A percentile compares a stretch with the other conserved stretches of the same genome.
These are phyloP conservation scores for Orbicella faveolata DNA, from an alignment of 64 coral and sea anemone genomes.

Conservation along the genomic window DNA sequence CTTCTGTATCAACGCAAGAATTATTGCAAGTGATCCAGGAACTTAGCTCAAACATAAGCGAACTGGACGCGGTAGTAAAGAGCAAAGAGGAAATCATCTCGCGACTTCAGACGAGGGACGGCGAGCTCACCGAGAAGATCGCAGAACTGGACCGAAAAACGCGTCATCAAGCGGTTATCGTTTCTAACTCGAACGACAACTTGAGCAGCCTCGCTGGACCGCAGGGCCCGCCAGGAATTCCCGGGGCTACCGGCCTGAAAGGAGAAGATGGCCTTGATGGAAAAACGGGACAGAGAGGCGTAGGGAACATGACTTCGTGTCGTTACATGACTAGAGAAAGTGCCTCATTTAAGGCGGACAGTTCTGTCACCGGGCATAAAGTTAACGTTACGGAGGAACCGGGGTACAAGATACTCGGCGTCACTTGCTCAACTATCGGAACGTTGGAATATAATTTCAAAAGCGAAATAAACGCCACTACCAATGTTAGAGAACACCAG, in stretches of 20 bases:
- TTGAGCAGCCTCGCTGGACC: background rate
- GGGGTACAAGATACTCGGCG: constrained; percentile 41
- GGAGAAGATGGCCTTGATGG: background rate
- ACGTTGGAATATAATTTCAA: constrained; percentile 42
- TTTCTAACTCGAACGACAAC: constrained; percentile 26
- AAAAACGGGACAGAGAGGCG: constrained; percentile 1
- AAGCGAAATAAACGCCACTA: background rate
- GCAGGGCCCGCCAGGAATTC: constrained; percentile 13
- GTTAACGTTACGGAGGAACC: background rate
- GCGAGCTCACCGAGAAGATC: background rate
- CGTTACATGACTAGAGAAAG: background rate
- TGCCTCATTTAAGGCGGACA: background rate
- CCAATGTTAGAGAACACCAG: background rate
- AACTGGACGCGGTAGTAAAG: background rate
- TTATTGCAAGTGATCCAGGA: background rate
- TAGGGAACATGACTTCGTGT: constrained; percentile 45
- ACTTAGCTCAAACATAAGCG: constrained; percentile 19
- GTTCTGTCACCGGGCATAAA: background rate
- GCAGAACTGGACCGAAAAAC: constrained; percentile 19
- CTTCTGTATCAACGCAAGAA: background rate
- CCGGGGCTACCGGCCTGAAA: constrained; percentile 8
- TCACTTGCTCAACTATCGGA: constrained; percentile 14
- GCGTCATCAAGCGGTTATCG: background rate
- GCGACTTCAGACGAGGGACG: constrained; percentile 13
- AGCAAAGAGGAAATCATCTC: constrained; percentile 31